Percentiles rank a stretch among this genome's conserved stretches.
Conservation (phyloP, 2,888 invertebrate species). For the Patella caerulea region DNA sequence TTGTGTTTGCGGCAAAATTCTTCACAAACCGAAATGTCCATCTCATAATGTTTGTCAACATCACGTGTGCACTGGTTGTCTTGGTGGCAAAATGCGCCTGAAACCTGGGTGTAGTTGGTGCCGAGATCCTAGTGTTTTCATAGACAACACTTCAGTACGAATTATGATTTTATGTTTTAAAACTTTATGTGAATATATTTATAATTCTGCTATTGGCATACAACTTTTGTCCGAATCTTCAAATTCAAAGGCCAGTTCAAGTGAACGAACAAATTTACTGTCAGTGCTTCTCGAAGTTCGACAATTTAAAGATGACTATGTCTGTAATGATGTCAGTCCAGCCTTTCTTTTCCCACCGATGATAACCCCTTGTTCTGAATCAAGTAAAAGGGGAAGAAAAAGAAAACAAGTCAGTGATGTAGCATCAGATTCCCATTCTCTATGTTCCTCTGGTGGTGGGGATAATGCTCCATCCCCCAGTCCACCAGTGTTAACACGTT, state of each 20-base stretch:
- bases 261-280: constrained; percentile 36
- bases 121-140: constrained; percentile 85
- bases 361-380: background rate
- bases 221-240: constrained; percentile 38
- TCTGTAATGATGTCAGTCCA: background rate
- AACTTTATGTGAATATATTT: constrained; percentile 87
- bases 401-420: background rate
- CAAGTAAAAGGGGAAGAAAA: background rate
- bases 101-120: constrained; percentile 89
- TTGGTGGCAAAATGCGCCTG: constrained; percentile 87
- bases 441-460: background rate
- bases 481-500: background rate
- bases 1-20: constrained; percentile 87
- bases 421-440: background rate
- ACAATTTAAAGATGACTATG: constrained; percentile 45
- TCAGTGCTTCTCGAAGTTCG: constrained; percentile 61
- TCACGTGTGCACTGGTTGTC: constrained; percentile 87
- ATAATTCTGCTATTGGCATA: constrained; percentile 64
- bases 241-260: constrained; percentile 54
- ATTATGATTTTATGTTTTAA: constrained; percentile 90
- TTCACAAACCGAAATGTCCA: constrained; percentile 87
- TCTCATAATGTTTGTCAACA: constrained; percentile 85
- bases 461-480: background rate
- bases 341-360: background rate
- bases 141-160: constrained; percentile 85